phyloP scores from a whole-genome alignment of 1,140 invertebrate species.

The Chironomus striatipennis region DNA sequence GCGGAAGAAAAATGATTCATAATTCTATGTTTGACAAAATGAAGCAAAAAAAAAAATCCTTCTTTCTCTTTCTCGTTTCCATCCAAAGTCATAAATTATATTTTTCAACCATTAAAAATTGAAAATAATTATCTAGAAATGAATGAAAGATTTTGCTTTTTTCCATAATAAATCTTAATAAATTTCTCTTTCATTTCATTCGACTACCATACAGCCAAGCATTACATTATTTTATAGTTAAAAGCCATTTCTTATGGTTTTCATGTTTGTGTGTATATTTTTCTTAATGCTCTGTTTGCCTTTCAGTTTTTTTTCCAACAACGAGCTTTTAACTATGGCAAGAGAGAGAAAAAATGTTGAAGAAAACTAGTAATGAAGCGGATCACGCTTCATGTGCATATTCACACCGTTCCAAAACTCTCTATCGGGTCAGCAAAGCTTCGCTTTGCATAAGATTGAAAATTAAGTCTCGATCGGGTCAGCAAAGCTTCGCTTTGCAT shows the following conservation, averaged over 20 bases:
- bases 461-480: too few relatives aligned
- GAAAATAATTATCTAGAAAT: constrained; percentile 23
- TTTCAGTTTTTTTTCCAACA: too few relatives aligned
- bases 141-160: background rate
- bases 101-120: constrained; percentile 15
- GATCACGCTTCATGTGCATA: too few relatives aligned
- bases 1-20: background rate
- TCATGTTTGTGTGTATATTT: background rate
- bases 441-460: too few relatives aligned
- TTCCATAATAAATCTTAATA: constrained; percentile 17
- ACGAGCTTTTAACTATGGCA: too few relatives aligned
- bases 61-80: background rate
- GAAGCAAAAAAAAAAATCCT: background rate
- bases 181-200: background rate
- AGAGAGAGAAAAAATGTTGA: too few relatives aligned
- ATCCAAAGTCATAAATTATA: background rate
- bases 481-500: too few relatives aligned
- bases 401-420: too few relatives aligned
- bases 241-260: constrained; percentile 16
- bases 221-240: background rate
- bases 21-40: background rate
- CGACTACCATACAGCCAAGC: background rate
- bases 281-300: background rate
- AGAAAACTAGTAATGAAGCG: too few relatives aligned
- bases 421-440: too few relatives aligned